Evolutionary conservation across 2,797 vertebrate species (phyloP).

Genomic region (Chelidonichthys spinosus): DNA sequence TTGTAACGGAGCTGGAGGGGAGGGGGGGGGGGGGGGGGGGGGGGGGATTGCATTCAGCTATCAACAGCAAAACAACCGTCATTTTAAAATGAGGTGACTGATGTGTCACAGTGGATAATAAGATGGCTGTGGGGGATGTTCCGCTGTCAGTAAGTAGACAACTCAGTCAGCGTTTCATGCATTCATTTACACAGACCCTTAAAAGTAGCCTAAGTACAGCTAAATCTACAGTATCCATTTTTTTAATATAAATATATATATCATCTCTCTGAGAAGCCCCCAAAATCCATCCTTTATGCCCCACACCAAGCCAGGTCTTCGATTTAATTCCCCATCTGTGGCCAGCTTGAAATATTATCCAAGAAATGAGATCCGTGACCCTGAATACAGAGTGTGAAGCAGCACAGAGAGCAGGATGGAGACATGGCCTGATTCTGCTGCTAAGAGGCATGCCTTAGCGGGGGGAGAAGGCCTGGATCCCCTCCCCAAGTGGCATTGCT

Average conservation of each 20-base stretch:
- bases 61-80: conserved; percentile 55
- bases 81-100: conserved; percentile 59
- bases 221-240: conserved; percentile 69
- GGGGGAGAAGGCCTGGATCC: conserved; percentile 59
- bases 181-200: conserved; percentile 53
- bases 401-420: conserved; percentile 60
- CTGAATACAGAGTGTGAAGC: conserved; percentile 84
- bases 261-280: conserved; percentile 52
- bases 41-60: conserved; percentile 29
- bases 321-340: conserved; percentile 87
- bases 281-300: conserved; percentile 71
- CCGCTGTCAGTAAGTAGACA: conserved; percentile 44
- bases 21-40: neutral
- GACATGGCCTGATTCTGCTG: conserved; percentile 72
- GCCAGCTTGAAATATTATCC: conserved; percentile 86
- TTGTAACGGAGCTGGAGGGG: neutral
- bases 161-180: conserved; percentile 52
- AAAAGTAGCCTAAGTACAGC: conserved; percentile 51
- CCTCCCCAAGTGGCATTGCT: conserved; percentile 79
- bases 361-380: conserved; percentile 89
- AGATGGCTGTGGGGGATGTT: conserved; percentile 42
- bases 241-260: conserved; percentile 14
- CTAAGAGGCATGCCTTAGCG: conserved; percentile 62
- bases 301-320: conserved; percentile 76
- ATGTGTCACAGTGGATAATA: conserved; percentile 61